These are phyloP conservation scores for Diarsia brunnea DNA, from an alignment of 2,888 invertebrate species.

Conservation along the genomic window DNA sequence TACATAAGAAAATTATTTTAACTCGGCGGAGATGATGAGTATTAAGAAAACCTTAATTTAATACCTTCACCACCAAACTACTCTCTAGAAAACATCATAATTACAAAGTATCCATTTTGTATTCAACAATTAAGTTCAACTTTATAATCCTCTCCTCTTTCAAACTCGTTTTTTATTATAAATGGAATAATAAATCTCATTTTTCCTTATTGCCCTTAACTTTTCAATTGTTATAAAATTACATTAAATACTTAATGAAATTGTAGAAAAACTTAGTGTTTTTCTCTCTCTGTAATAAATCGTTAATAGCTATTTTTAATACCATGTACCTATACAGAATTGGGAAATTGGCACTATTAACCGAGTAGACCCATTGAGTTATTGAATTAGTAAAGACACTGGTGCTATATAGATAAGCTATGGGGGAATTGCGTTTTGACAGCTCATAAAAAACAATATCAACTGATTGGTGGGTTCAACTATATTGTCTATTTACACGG, in stretches of 20 bases:
- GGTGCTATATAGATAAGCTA: no score
- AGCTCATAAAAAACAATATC: not conserved
- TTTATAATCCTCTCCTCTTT: not conserved
- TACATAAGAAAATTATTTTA: slow-evolving; percentile 70
- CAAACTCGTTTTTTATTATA: not conserved
- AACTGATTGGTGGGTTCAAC: no score
- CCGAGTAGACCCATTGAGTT: not conserved
- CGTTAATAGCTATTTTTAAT: not conserved
- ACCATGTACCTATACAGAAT: not conserved
- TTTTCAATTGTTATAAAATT: not conserved
- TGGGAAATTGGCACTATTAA: not conserved
- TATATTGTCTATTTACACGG: not conserved
- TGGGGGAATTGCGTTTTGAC: no score
- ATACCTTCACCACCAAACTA: not conserved
- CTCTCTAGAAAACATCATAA: not conserved
- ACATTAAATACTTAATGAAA: not conserved
- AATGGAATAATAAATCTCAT: not conserved
- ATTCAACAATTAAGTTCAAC: not conserved
- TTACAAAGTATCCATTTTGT: not conserved
- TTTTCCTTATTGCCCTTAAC: not conserved
- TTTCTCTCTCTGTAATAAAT: no score
- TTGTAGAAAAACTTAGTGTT: not conserved
- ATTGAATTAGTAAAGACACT: no score
- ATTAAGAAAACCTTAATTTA: slow-evolving; percentile 4
- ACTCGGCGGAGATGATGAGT: slow-evolving; percentile 66